Evolutionary conservation across 2,797 vertebrate species (phyloP), one percentile per base, ranked within the genome.

Genomic region (Limnodromus scolopaceus): DNA sequence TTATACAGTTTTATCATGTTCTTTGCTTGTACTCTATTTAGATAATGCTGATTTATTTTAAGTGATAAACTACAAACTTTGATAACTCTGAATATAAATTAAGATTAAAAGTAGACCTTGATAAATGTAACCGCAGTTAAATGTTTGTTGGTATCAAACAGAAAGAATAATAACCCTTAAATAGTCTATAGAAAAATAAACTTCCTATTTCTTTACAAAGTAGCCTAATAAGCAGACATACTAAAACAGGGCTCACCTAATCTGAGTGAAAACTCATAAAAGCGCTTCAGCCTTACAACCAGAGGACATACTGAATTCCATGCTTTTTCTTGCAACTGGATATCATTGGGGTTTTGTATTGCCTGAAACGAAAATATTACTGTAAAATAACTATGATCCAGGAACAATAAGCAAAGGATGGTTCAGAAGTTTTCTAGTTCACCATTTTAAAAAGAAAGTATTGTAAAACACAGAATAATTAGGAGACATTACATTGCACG

Each of bases 291-390:
- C 51, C 99, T 99, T 96, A 99, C 99, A 80, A 99, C 99, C 72
- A 99, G 98, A 8, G 99, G 99, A 90, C 99, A 99, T 43, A 99
- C 99, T 0, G 99, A 98, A 97, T 99, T 99, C 99, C 99, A 99
- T 2, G 99, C 99, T 94, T 98, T 98, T 94, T 99, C 99, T 96
- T 99, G 99, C 92, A 99, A 98, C 48, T 98, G 98, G 95, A 98
- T 98, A 97, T 99, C 99, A 27, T 96, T 99, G 70, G 99, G 99
- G 94, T 99, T 99, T 97, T 99, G 99, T 98, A 99, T 99, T 12
- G 99, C 99, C 99, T 99, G 96, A 58, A 96, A 95, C 13, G 55
- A 92, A 87, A 95, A 81, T 25, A 77, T 24, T 66, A 85, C 64
- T 46, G 38, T 92, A 58, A 58, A 96, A 87, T 19, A 95, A 19